A percentile compares a stretch with the other conserved stretches of the same genome.
These are phyloP conservation scores for Caenorhabditis sp. DNA, from an alignment of 2,888 invertebrate genomes.

Conservation along the genomic window DNA sequence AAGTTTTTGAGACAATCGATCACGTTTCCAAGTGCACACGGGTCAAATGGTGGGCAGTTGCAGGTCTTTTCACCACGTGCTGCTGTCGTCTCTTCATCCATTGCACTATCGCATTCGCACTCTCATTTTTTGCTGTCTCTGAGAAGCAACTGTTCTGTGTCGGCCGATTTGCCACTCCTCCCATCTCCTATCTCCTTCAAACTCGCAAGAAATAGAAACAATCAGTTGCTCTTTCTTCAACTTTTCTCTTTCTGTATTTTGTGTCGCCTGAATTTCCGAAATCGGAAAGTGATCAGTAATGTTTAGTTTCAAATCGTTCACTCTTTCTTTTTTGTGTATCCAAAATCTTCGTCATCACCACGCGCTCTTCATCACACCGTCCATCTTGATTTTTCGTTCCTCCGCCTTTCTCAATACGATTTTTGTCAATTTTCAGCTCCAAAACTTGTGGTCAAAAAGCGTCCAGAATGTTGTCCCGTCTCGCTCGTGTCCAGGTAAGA, in stretches of 20 bases:
- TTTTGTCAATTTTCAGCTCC: slow-evolving; percentile 33
- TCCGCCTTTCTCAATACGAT: background rate
- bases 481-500: slow-evolving; percentile 65
- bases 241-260: slow-evolving; percentile 21
- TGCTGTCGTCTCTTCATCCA: slow-evolving; percentile 36
- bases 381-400: slow-evolving; percentile 12
- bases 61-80: slow-evolving; percentile 50
- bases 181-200: slow-evolving; percentile 25
- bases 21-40: slow-evolving; percentile 55
- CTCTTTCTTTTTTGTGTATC: slow-evolving; percentile 6
- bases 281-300: slow-evolving; percentile 52
- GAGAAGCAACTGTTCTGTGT: slow-evolving; percentile 51
- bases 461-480: slow-evolving; percentile 65
- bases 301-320: slow-evolving; percentile 23
- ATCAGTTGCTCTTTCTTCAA: slow-evolving; percentile 35
- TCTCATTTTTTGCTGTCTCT: slow-evolving; percentile 42
- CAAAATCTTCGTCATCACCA: slow-evolving; percentile 23
- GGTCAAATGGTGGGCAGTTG: slow-evolving; percentile 60
- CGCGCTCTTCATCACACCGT: slow-evolving; percentile 22
- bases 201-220: slow-evolving; percentile 42
- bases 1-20: slow-evolving; percentile 41
- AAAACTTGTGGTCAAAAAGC: slow-evolving; percentile 52
- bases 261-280: slow-evolving; percentile 17
- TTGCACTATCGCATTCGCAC: slow-evolving; percentile 25
- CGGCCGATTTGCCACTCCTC: slow-evolving; percentile 54